Base-by-base conservation (phyloP, 2,888 invertebrate genomes). In the Thera britannica region DNA sequence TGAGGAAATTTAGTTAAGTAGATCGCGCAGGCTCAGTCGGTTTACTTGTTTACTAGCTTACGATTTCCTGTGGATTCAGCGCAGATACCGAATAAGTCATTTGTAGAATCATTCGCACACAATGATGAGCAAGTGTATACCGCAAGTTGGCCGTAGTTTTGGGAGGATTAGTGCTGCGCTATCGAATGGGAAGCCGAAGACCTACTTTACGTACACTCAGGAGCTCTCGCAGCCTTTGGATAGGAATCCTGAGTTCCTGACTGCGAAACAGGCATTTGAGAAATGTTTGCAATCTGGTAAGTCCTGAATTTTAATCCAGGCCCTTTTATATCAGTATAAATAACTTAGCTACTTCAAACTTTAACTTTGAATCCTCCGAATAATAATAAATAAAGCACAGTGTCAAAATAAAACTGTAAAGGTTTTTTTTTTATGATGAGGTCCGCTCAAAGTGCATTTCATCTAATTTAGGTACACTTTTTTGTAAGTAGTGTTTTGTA, bases 221-320 rank as follows among this genome's bases (percentile, higher is more conserved):
- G 97, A 98, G 85, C 95, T 98, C 55, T 95, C 97, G 51, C 97
- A 97, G 90, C 97, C 97, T 11, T 90, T 97, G 76, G 95, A 96
- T 44, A 95, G 96, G 73, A 95, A 95, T 72, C 97, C 98, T 0
- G 95, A 96, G 87, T 96, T 95, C 92, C 93, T 96, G 23, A 93
- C 95, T 5, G 95, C 97, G 0, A 96, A 97, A 67, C 96, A 98
- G 80, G 98, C 97, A 2, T 96, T 98, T 61, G 94, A 95, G 82
- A 95, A 95, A 83, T 88, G 92, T 72, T 94, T 98, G 64, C 95
- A 97, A 89, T 98, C 98, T 74, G 97, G 98, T 98, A 94, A 93
- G 92, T 84, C 2, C 49, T 52, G 23, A 34, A 9, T 9, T 34
- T 7, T 46, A 7, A 2, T 2, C 7, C 44, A 46, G 23, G 9